A percentile compares a stretch with the other conserved stretches of the same genome.
These are phyloP conservation scores for Stratiolaelaps scimitus DNA, from an alignment of 1,140 invertebrate genomes.

Conservation along the genomic window DNA sequence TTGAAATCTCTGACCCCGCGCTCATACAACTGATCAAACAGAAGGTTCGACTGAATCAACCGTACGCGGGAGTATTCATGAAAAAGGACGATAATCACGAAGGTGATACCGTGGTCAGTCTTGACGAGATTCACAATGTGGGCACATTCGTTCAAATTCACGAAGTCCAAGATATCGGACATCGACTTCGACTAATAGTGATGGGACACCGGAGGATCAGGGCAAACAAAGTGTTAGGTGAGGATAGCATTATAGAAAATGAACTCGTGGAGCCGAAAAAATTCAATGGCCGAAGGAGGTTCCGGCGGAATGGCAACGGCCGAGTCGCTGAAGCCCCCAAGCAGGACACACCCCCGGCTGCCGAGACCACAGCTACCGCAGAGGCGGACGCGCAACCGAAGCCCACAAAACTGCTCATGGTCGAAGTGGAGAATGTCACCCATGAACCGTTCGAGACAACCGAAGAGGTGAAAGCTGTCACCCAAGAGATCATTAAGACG, in stretches of 20 bases:
- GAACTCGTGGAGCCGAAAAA: slow-evolving; percentile 24
- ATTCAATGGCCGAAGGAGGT: slow-evolving; percentile 14
- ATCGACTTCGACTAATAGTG: slow-evolving; percentile 76
- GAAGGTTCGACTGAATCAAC: slow-evolving; percentile 89
- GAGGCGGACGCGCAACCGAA: slow-evolving; percentile 30
- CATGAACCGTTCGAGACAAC: slow-evolving; percentile 79
- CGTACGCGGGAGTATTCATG: slow-evolving; percentile 93
- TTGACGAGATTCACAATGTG: slow-evolving; percentile 76
- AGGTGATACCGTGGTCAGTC: slow-evolving; percentile 65
- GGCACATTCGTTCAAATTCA: slow-evolving; percentile 97
- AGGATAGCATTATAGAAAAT: slow-evolving; percentile 46
- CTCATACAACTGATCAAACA: slow-evolving; percentile 79
- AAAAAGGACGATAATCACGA: slow-evolving; percentile 81
- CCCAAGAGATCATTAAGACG: slow-evolving; percentile 94
- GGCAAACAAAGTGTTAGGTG: slow-evolving; percentile 60
- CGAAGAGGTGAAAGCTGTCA: slow-evolving; percentile 88
- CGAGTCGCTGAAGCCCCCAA: neutral
- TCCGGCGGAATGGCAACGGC: slow-evolving; percentile 32
- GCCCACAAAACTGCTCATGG: slow-evolving; percentile 63
- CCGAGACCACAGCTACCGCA: neutral
- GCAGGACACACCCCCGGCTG: neutral
- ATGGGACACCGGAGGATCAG: slow-evolving; percentile 81
- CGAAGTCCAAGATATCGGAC: slow-evolving; percentile 88
- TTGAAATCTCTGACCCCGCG: slow-evolving; percentile 78
- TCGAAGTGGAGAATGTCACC: slow-evolving; percentile 82